phyloP scores from a whole-genome alignment of 2,888 invertebrate species.

The Scaptomyza caliginosa region DNA sequence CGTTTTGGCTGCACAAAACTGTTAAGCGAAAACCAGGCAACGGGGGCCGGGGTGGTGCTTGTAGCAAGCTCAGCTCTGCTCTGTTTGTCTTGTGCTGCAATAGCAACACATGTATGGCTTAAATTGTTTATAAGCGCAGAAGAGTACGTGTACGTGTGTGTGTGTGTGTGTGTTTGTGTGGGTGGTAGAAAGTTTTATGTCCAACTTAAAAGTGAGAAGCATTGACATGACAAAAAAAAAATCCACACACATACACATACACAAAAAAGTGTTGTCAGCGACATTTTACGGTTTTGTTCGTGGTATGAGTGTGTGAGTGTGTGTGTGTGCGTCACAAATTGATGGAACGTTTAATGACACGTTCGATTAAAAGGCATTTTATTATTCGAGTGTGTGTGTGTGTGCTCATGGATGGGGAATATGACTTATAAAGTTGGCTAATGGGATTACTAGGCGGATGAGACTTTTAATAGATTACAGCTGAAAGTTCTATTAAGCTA shows the following conservation, averaged over 20 bases:
- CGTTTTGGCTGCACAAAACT: conserved; percentile 66
- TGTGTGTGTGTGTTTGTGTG: conserved; percentile 11
- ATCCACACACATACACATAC: background rate
- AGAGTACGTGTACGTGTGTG: conserved; percentile 5
- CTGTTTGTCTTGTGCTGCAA: conserved; percentile 60
- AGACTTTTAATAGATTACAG: conserved; percentile 6
- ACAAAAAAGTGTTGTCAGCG: conserved; percentile 40
- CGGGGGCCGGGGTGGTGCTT: background rate
- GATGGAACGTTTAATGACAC: conserved; percentile 66
- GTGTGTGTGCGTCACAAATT: conserved; percentile 59
- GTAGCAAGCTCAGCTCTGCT: conserved; percentile 10
- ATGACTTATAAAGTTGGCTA: background rate
- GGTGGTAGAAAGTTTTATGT: conserved; percentile 44
- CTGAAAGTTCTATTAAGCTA: background rate
- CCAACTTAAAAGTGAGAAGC: conserved; percentile 33
- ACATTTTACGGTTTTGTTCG: conserved; percentile 34
- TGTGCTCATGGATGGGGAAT: background rate
- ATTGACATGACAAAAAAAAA: conserved; percentile 3
- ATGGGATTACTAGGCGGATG: conserved; percentile 27
- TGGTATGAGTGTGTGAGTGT: background rate
- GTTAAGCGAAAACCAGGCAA: conserved; percentile 40
- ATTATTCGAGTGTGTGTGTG: background rate
- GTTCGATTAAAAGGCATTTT: conserved; percentile 61
- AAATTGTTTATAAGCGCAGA: conserved; percentile 66
- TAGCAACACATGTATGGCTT: conserved; percentile 70